Evolutionary conservation across 2,888 invertebrate species (phyloP).

Genomic region (Hirtodrosophila trivittata): DNA sequence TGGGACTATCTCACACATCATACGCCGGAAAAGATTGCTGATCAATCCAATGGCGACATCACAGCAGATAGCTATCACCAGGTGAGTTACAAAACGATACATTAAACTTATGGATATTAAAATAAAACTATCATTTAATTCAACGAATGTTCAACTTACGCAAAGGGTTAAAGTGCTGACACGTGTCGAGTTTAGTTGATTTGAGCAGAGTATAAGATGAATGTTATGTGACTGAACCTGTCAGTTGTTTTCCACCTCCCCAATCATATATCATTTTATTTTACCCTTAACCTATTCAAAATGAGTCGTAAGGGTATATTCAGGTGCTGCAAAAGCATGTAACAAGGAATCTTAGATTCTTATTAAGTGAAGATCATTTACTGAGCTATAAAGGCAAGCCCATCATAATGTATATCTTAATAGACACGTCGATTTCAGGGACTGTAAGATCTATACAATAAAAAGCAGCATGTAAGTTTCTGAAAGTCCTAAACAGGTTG

Average conservation of each 20-base stretch:
- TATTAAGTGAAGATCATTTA: no score
- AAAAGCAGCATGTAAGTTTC: no score
- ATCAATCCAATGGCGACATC: constrained; percentile 86
- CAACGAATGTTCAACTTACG: no score
- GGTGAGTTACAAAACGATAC: constrained; percentile 67
- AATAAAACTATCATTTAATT: no score
- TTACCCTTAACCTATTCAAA: background rate
- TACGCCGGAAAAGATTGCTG: constrained; percentile 86
- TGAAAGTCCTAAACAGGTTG: no score
- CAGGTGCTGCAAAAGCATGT: no score
- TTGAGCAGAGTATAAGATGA: background rate
- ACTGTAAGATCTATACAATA: no score
- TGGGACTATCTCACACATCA: constrained; percentile 87
- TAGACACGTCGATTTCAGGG: no score
- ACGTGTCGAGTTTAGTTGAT: constrained; percentile 1
- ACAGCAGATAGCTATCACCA: constrained; percentile 86
- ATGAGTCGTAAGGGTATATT: no score
- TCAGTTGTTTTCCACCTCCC: background rate
- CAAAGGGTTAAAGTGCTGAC: constrained; percentile 3
- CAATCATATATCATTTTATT: background rate
- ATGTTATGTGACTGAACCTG: constrained; percentile 4
- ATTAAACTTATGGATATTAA: background rate
- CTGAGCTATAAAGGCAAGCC: no score
- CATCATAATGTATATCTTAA: no score
- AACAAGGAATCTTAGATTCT: no score